Evolutionary conservation across 2,888 invertebrate species (phyloP), one percentile per base, ranked within the genome.

Genomic region (Dasysyrphus tricinctus): DNA sequence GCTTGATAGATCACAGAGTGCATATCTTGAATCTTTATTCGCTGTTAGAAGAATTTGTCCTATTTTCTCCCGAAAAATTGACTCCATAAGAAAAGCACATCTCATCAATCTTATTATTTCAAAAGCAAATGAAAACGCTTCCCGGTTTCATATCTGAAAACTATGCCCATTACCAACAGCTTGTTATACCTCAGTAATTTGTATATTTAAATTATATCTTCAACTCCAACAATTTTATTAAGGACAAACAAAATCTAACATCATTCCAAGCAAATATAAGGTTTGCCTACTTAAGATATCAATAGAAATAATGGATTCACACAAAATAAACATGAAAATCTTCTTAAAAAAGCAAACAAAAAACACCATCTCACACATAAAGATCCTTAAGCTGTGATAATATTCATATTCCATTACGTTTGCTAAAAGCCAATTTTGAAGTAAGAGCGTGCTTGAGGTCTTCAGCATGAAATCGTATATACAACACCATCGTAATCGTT

Each of bases 351-450:
- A 5, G n/a, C n/a, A 34, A 12, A 19, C 0, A 11, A 61, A 29
- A n/a, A 16, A 24, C 24, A n/a, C n/a, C 44, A n/a, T 63, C n/a
- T 65, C 39, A 42, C 12, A 61, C 63, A 63, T 44, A 49, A 49
- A 67, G 67, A 67, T 67, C 47, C 49, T 19, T 19, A 67, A 49
- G 16, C 47, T 47, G 51, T n/a, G 67, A 59, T 69, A 70, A 78
- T 54, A 59, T 54, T 42, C 70, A 61, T 78, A 69, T 70, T 39
- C 77, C 77, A 69, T 70, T 70, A 70, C 11, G 11, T 78, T 78
- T 63, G 54, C 51, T 44, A 44, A 79, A 56, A 44, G 39, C 61
- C 61, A 49, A 51, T 69, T n/a, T 54, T 54, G 29, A 69, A 12
- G 49, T 49, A 34, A 8, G 42, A 49, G 54, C 37, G 54, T 56